Evolutionary conservation across 1,140 invertebrate species (phyloP).

Genomic region (Drosophila oshimai): DNA sequence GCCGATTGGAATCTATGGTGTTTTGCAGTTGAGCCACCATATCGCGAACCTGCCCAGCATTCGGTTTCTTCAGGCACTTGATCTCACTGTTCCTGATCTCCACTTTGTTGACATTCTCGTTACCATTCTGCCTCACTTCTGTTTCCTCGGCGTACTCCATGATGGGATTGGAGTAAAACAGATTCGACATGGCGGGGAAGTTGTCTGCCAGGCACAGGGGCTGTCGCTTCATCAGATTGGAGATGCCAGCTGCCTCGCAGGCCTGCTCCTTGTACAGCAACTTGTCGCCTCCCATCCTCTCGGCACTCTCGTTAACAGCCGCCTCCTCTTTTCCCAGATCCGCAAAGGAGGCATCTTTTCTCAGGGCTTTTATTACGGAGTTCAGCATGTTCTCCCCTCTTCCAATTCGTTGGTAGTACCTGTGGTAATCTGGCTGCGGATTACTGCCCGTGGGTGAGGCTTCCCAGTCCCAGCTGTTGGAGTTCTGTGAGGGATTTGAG

Average conservation of each 20-base stretch:
- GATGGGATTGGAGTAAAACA: slow-evolving; percentile 48
- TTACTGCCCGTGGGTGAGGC: slow-evolving; percentile 43
- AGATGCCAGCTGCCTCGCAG: slow-evolving; percentile 44
- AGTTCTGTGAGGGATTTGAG: slow-evolving; percentile 68
- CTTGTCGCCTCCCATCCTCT: slow-evolving; percentile 47
- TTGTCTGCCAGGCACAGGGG: slow-evolving; percentile 53
- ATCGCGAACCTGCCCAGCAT: slow-evolving; percentile 52
- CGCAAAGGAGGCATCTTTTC: slow-evolving; percentile 56
- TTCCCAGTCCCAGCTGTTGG: slow-evolving; percentile 68
- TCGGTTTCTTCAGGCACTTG: slow-evolving; percentile 82
- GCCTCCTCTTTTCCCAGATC: slow-evolving; percentile 61
- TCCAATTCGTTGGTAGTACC: slow-evolving; percentile 52
- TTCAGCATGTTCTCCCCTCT: slow-evolving; percentile 67
- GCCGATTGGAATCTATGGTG: slow-evolving; percentile 78
- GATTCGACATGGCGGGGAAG: slow-evolving; percentile 6
- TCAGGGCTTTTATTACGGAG: slow-evolving; percentile 66
- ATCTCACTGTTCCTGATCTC: slow-evolving; percentile 67
- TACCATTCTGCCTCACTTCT: slow-evolving; percentile 30
- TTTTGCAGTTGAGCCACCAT: slow-evolving; percentile 83
- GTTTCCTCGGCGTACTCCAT: slow-evolving; percentile 32
- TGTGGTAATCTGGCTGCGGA: slow-evolving; percentile 32
- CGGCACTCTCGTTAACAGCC: slow-evolving; percentile 50
- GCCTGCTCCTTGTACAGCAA: slow-evolving; percentile 58
- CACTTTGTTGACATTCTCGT: slow-evolving; percentile 45
- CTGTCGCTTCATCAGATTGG: slow-evolving; percentile 58